Evolutionary conservation across 2,113 vertebrate genomes (phyloP).

Genomic region (Perca schrenkii): DNA sequence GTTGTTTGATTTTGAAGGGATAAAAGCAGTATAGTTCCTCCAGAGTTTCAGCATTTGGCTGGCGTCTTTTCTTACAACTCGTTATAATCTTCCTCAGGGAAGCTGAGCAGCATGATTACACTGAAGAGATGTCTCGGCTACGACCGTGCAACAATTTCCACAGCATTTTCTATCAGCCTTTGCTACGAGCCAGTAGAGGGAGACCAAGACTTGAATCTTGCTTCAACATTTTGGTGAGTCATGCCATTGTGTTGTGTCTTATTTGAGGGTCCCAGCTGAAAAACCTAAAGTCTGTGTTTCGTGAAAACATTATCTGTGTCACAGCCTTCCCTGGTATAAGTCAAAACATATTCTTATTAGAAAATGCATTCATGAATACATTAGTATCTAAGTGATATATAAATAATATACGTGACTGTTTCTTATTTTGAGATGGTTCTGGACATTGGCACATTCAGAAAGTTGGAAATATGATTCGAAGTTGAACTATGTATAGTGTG

Average conservation of each 20-base stretch:
- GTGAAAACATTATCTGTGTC: constrained; percentile 3
- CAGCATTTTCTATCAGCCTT: constrained; percentile 11
- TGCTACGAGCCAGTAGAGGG: constrained; percentile 68
- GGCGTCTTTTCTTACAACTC: constrained; percentile 24
- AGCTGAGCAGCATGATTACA: neutral
- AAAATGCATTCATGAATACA: neutral
- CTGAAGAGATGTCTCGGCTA: neutral
- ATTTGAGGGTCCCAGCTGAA: constrained; percentile 2
- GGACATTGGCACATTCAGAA: neutral
- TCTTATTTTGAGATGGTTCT: neutral
- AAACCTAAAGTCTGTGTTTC: constrained; percentile 5
- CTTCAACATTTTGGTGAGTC: constrained; percentile 32
- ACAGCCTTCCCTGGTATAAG: neutral
- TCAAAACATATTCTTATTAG: neutral
- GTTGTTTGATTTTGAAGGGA: neutral
- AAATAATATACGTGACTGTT: neutral
- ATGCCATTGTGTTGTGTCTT: constrained; percentile 20
- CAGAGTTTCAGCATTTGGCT: neutral
- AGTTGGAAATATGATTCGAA: neutral
- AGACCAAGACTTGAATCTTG: constrained; percentile 55
- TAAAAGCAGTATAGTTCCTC: neutral
- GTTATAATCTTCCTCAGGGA: constrained; percentile 23
- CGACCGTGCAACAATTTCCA: neutral
- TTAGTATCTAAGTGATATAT: no score
- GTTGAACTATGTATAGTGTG: constrained; percentile 6